Conservation (phyloP, 2,113 vertebrate genomes). For the Axis porcinus region DNA sequence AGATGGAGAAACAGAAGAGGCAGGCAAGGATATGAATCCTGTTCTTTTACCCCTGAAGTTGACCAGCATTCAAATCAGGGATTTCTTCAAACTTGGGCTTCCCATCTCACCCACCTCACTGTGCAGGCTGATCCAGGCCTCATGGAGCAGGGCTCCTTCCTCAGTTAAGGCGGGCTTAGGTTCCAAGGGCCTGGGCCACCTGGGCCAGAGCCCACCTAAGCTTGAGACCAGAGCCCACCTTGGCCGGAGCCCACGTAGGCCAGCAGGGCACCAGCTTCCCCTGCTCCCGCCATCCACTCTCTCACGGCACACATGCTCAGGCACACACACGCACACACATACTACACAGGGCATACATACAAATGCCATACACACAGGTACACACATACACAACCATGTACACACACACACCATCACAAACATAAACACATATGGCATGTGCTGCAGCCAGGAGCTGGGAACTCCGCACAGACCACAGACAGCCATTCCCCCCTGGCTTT, state of each 20-base stretch:
- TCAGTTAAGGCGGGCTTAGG: neutral
- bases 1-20: neutral
- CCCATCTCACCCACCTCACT: rapidly evolving
- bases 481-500: too few relatives aligned
- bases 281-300: rapidly evolving
- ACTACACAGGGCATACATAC: neutral
- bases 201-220: neutral
- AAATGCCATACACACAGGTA: rapidly evolving
- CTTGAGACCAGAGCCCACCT: too few relatives aligned
- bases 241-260: too few relatives aligned
- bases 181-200: too few relatives aligned
- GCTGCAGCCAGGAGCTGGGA: neutral
- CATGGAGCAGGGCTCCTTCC: too few relatives aligned
- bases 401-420: neutral
- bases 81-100: too few relatives aligned
- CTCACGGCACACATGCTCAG: neutral
- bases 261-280: neutral
- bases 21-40: too few relatives aligned
- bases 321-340: neutral
- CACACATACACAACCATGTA: too few relatives aligned
- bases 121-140: neutral
- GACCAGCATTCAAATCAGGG: neutral
- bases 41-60: neutral
- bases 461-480: neutral
- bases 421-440: neutral